These are phyloP conservation scores for Metopolophium dirhodum DNA, from an alignment of 1,140 invertebrate species.

Conservation along the genomic window DNA sequence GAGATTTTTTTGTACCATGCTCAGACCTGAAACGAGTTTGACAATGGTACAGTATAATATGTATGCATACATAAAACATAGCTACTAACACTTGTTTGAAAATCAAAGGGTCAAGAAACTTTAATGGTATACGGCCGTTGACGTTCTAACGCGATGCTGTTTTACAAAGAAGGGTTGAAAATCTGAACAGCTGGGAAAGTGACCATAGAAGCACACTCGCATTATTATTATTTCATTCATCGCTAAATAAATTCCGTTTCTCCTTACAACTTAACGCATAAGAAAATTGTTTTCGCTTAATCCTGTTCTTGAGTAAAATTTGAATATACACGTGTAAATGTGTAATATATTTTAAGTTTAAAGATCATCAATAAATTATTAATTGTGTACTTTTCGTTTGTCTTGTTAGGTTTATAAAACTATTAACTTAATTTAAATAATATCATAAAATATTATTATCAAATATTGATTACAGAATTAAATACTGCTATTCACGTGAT, in stretches of 20 bases:
- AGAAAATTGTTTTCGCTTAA: not conserved
- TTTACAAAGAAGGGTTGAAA: not conserved
- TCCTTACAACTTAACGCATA: not conserved
- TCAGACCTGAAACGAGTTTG: not conserved
- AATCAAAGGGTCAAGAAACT: conserved; percentile 29
- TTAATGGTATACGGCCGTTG: not conserved
- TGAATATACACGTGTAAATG: not conserved
- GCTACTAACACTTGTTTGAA: not conserved
- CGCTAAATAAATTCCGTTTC: not conserved
- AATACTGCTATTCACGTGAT: not conserved
- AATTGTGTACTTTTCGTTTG: not conserved
- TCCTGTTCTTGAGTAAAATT: not conserved
- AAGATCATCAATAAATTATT: not conserved
- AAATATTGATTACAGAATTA: not conserved
- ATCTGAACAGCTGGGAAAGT: conserved; percentile 30
- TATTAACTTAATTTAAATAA: not conserved
- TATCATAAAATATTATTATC: not conserved
- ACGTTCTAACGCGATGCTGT: not conserved
- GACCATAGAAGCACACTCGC: not conserved
- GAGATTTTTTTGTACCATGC: not conserved
- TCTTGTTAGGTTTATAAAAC: not conserved
- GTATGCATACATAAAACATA: not conserved
- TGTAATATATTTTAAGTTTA: not conserved
- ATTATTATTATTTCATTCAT: not conserved
- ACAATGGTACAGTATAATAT: not conserved